Evolutionary conservation across 1,140 invertebrate genomes (phyloP).

Genomic region (Acromyrmex heyeri): DNA sequence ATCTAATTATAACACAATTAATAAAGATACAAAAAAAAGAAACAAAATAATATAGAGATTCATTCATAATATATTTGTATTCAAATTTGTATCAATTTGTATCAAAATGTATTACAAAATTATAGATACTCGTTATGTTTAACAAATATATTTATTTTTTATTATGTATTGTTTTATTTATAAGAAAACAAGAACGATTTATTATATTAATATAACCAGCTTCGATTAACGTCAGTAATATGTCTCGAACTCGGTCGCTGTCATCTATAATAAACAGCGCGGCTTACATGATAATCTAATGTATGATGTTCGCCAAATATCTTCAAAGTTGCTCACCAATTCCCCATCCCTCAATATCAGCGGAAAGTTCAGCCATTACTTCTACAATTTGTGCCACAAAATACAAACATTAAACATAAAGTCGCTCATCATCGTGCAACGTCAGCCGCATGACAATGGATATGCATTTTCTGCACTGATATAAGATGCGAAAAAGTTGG

Average conservation of each 20-base stretch:
- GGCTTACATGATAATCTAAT: conserved; percentile 29
- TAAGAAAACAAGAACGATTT: neutral
- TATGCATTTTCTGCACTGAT: neutral
- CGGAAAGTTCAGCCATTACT: conserved; percentile 39
- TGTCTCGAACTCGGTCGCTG: neutral
- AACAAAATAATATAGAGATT: too few relatives aligned
- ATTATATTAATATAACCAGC: neutral
- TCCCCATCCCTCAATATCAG: conserved; percentile 33
- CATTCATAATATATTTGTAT: neutral
- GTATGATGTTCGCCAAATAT: conserved; percentile 10
- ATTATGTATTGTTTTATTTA: neutral
- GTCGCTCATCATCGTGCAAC: conserved; percentile 7
- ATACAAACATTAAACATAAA: conserved; percentile 44
- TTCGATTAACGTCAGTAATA: conserved; percentile 21
- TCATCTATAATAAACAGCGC: conserved; percentile 29
- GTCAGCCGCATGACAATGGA: conserved; percentile 30
- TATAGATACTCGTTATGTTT: neutral
- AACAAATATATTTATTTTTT: conserved; percentile 1
- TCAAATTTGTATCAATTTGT: neutral
- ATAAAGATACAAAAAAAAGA: too few relatives aligned
- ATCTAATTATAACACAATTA: neutral
- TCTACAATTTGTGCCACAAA: conserved; percentile 11
- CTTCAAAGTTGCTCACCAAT: conserved; percentile 34
- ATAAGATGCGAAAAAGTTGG: conserved; percentile 25
- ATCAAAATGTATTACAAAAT: neutral